Evolutionary conservation across 2,888 invertebrate species (phyloP).

Genomic region (Drosophila limbata): DNA sequence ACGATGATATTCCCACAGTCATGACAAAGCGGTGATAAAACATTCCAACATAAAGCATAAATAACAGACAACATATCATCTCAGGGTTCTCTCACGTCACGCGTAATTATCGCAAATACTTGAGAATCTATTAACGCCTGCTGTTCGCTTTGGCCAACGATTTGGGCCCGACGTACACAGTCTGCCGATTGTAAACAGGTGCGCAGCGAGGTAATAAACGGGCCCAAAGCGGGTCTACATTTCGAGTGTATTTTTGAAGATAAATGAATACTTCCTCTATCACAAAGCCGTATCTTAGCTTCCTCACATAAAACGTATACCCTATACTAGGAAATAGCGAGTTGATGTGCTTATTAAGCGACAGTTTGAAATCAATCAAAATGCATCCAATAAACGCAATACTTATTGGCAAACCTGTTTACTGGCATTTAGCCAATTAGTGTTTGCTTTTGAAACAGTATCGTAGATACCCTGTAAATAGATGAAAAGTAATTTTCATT

Average conservation of each 20-base stretch:
- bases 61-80: conserved; percentile 15
- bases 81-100: conserved; percentile 34
- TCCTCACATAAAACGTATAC: conserved; percentile 1
- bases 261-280: neutral
- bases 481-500: too few relatives aligned
- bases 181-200: conserved; percentile 1
- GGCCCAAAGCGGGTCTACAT: conserved; percentile 8
- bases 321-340: neutral
- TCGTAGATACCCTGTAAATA: neutral
- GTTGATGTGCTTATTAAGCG: neutral
- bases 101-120: conserved; percentile 32
- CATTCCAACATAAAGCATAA: conserved; percentile 10
- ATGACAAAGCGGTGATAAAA: conserved; percentile 18
- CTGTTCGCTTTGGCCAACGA: conserved; percentile 7
- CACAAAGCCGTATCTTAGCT: neutral
- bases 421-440: neutral
- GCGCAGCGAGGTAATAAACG: neutral
- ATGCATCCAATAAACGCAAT: conserved; percentile 2
- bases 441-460: neutral
- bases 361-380: neutral
- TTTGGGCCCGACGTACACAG: conserved; percentile 8
- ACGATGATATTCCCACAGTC: conserved; percentile 9
- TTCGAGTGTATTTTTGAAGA: neutral
- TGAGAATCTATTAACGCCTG: conserved; percentile 31
- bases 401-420: conserved; percentile 12